A percentile compares a stretch with the other conserved stretches of the same genome.
These are phyloP conservation scores for Coremacera marginata DNA, from an alignment of 2,888 invertebrate species.

Conservation along the genomic window DNA sequence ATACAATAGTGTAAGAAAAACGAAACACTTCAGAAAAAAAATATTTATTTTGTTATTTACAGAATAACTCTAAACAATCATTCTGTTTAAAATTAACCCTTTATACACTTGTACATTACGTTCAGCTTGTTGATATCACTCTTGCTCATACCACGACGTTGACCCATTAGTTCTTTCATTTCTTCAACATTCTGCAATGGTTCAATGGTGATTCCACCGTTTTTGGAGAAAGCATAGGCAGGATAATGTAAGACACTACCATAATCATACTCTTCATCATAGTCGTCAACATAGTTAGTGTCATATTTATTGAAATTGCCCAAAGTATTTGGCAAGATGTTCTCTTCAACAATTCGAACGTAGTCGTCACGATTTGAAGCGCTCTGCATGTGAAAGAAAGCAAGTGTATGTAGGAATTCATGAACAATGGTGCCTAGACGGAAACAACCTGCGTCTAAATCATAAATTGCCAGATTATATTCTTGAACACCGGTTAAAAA, in stretches of 20 bases:
- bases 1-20: too few species aligned
- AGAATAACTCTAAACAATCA: too few species aligned
- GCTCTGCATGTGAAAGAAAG: conserved; percentile 86
- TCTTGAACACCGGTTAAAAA: conserved; percentile 69
- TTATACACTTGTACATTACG: conserved; percentile 61
- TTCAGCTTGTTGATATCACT: conserved; percentile 61
- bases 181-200: conserved; percentile 62
- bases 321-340: conserved; percentile 72
- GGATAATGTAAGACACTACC: conserved; percentile 86
- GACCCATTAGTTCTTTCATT: conserved; percentile 52
- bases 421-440: conserved; percentile 75
- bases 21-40: too few species aligned
- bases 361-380: conserved; percentile 80
- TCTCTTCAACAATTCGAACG: conserved; percentile 71
- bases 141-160: conserved; percentile 57
- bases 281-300: conserved; percentile 72
- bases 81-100: not conserved
- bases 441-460: conserved; percentile 62
- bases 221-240: conserved; percentile 78
- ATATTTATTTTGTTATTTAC: too few species aligned
- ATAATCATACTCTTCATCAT: conserved; percentile 80
- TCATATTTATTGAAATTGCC: conserved; percentile 79
- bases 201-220: conserved; percentile 77
- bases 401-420: conserved; percentile 82
- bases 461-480: conserved; percentile 58